A percentile compares a stretch with the other conserved stretches of the same genome.
These are phyloP conservation scores for Jaculus jaculus DNA, from an alignment of 2,113 vertebrate species.

Conservation along the genomic window DNA sequence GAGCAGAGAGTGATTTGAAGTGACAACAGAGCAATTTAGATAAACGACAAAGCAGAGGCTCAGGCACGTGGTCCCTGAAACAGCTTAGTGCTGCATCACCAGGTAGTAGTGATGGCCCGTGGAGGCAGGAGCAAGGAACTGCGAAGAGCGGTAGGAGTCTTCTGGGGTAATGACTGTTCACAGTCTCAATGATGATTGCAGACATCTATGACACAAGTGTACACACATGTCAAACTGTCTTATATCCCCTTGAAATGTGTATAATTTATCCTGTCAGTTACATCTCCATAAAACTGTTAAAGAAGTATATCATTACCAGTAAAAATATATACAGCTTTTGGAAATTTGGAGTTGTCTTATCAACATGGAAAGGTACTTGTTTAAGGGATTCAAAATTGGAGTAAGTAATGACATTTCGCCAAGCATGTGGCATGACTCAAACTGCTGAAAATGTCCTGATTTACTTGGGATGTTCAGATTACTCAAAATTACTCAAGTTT, in stretches of 20 bases:
- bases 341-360: slow-evolving; percentile 12
- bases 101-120: too few species aligned
- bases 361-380: background rate
- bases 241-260: too few species aligned
- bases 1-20: background rate
- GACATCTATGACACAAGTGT: too few species aligned
- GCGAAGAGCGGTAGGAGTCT: too few species aligned
- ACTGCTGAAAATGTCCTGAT: background rate
- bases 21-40: background rate
- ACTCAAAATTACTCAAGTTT: slow-evolving; percentile 9
- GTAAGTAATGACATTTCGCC: background rate
- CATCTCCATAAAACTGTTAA: too few species aligned
- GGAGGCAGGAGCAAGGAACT: too few species aligned
- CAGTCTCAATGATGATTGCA: too few species aligned
- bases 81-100: background rate
- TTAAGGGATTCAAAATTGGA: background rate
- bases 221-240: too few species aligned
- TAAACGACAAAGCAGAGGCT: background rate
- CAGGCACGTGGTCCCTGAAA: background rate
- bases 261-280: too few species aligned
- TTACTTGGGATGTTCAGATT: background rate
- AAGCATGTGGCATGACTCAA: background rate
- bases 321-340: slow-evolving; percentile 9
- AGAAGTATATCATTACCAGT: too few species aligned
- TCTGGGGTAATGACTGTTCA: too few species aligned